Conservation (phyloP, 1,140 invertebrate species). For the Brachionus manjavacas region DNA sequence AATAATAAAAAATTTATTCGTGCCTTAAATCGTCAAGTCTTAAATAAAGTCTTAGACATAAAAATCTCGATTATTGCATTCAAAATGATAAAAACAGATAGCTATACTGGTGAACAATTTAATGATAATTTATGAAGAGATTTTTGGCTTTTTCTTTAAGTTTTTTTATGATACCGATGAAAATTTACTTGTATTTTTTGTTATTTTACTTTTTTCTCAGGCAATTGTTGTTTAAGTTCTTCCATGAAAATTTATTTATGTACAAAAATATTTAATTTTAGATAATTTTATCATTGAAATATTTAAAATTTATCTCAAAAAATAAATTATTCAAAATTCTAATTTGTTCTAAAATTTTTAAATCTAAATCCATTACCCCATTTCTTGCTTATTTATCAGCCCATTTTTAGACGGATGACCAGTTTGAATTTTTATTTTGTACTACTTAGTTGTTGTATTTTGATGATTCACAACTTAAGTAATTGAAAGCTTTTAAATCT, state of each 20-base stretch:
- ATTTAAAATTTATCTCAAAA: background rate
- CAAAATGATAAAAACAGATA: background rate
- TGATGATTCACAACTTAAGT: constrained; percentile 13
- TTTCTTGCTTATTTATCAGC: background rate
- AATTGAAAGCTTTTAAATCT: background rate
- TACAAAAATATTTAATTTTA: constrained; percentile 9
- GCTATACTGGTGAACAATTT: background rate
- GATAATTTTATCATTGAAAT: background rate
- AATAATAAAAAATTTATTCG: constrained; percentile 18
- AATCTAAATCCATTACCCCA: background rate
- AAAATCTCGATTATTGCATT: background rate
- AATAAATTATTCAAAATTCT: background rate
- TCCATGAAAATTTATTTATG: background rate
- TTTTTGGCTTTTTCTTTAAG: background rate
- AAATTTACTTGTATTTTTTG: background rate
- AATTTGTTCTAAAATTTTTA: background rate
- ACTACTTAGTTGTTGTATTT: constrained; percentile 19
- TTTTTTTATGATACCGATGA: background rate
- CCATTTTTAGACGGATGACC: background rate
- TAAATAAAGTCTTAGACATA: background rate
- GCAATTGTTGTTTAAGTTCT: background rate
- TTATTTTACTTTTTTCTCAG: background rate
- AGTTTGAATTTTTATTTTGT: background rate
- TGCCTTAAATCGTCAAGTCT: constrained; percentile 23
- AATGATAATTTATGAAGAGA: background rate